These are phyloP conservation scores for Drosophila saltans DNA, from an alignment of 1,140 invertebrate species.

Conservation along the genomic window DNA sequence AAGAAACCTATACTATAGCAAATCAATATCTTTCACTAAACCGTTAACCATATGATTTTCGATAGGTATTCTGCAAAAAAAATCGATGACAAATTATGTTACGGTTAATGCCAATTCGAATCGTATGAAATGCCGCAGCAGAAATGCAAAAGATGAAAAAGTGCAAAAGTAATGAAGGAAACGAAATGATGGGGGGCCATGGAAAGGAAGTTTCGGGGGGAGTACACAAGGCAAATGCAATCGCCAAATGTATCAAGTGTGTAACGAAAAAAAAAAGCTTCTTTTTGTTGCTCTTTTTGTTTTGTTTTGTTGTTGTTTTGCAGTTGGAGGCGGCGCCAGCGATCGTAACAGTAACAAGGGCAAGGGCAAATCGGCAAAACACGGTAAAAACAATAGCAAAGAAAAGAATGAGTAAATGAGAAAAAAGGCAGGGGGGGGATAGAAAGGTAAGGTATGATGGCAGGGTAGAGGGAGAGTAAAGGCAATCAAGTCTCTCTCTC, in stretches of 20 bases:
- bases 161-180: conserved; percentile 6
- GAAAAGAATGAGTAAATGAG: conserved; percentile 1
- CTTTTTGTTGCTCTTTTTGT: background rate
- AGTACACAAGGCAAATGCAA: no score
- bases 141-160: background rate
- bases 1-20: no score
- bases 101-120: no score
- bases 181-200: background rate
- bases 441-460: background rate
- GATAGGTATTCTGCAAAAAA: no score
- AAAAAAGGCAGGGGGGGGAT: background rate
- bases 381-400: conserved; percentile 15
- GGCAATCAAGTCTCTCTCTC: conserved; percentile 32
- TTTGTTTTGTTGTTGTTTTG: background rate
- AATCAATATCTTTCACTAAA: no score
- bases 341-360: conserved; percentile 51
- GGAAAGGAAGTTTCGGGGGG: no score
- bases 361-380: conserved; percentile 7
- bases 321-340: conserved; percentile 42
- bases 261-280: background rate
- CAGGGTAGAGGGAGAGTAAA: conserved; percentile 2
- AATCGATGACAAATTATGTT: no score
- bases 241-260: no score
- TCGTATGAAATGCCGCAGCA: no score
- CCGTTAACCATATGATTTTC: no score